Percentiles rank a stretch among this genome's conserved stretches.
These are phyloP conservation scores for Tor tambroides DNA, from an alignment of 2,113 vertebrate genomes.

Conservation along the genomic window DNA sequence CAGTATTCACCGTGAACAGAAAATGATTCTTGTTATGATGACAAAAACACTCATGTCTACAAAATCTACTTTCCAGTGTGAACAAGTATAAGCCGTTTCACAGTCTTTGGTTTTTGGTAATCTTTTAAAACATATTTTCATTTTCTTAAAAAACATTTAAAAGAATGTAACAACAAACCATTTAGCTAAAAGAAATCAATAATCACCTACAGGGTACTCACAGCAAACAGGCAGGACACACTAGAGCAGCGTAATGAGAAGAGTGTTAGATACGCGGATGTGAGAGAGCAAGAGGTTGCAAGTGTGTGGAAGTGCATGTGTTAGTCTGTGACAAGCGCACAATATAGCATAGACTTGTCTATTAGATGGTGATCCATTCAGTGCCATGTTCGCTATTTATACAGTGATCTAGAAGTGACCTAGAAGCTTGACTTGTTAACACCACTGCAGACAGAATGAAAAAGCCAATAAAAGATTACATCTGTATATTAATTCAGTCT, in stretches of 20 bases:
- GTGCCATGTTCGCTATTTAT: conserved; percentile 56
- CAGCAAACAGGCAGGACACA: conserved; percentile 7
- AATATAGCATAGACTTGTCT: conserved; percentile 47
- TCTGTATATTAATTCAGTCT: neutral
- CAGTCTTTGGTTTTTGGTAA: neutral
- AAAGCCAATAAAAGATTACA: neutral
- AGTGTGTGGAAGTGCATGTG: conserved; percentile 36
- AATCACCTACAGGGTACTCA: neutral
- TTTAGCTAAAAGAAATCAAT: neutral
- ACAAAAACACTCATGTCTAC: neutral
- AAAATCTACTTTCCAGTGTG: neutral
- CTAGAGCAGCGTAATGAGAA: neutral
- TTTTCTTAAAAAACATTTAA: neutral
- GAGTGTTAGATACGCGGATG: neutral
- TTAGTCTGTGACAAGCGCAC: conserved; percentile 33
- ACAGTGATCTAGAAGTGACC: conserved; percentile 76
- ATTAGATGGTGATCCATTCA: conserved; percentile 64
- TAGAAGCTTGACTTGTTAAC: conserved; percentile 67
- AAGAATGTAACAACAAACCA: neutral
- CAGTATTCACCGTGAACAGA: neutral
- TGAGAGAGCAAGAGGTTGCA: conserved; percentile 29
- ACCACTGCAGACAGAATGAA: neutral
- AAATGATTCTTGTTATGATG: neutral
- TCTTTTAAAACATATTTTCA: neutral
- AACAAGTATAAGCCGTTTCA: neutral